Base-by-base conservation (phyloP, 37 sponge, comb jelly and placozoan species). In the Bolinopsis microptera region DNA sequence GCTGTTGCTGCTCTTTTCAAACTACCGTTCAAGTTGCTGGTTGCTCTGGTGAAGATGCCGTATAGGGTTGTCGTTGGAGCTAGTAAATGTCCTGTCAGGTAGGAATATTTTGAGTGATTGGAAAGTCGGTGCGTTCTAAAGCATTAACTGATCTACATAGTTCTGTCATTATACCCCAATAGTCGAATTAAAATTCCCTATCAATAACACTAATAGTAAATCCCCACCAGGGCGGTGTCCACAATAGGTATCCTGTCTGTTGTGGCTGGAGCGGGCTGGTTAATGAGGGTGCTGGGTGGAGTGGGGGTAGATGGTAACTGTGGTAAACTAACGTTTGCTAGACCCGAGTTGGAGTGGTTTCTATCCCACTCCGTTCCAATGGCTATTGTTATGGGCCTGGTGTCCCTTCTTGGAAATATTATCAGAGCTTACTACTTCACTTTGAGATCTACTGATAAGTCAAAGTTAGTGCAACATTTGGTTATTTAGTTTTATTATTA, bases 291-390 rank as follows among this genome's bases (percentile, higher is more conserved):
- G 0, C 90, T 86, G 26, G 34, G 34, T 28, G 61, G 61, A n/a
- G 61, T 86, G 40, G 90, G 90, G 0, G 31, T 41, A 48, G 90
- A 86, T 8, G 90, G 90, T 13, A 40, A 41, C 5, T 86, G 90
- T 40, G 90, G 38, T 13, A 86, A 38, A 2, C 25, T 86, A 25
- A 86, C 90, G 0, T 86, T 86, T 23, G 61, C 30, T 0, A 23
- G 61, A 23, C 61, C 90, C 2, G 90, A 86, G 48, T 39, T 86
- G 27, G 24, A 86, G 25, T 86, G 90, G 90, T 86, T 86, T 48
- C 90, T 86, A 3, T 23, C 67, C 30, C 90, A 86, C 67, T 39
- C 25, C 28, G 90, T 86, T 13, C 90, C 90, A 22, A 25, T 39
- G 1, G 24, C 90, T 86, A 39, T 86, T 0, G 90, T 86, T 41